These are phyloP conservation scores for Pollachius pollachius DNA, from an alignment of 2,113 vertebrate species.

Conservation along the genomic window DNA sequence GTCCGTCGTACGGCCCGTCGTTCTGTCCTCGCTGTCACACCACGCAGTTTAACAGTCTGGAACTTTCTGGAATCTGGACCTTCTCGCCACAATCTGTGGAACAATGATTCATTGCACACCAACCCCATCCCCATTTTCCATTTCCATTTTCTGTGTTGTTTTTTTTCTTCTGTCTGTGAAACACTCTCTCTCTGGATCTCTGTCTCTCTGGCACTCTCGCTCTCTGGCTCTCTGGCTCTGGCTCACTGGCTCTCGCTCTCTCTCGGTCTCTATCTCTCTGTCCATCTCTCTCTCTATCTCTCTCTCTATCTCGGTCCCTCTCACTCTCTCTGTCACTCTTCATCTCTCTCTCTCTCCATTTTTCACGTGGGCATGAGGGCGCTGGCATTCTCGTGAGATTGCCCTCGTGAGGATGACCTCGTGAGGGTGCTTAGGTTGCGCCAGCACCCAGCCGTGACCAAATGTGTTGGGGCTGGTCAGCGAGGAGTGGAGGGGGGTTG, in stretches of 20 bases:
- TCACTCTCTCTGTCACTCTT: no score
- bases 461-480: conserved; percentile 34
- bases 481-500: neutral
- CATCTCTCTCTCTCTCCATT: conserved; percentile 6
- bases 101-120: conserved; percentile 39
- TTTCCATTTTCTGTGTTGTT: conserved; percentile 5
- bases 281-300: conserved; percentile 5
- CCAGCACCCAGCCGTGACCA: conserved; percentile 63
- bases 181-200: no score
- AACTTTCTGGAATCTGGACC: neutral
- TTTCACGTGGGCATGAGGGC: no score
- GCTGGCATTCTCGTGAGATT: neutral
- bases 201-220: neutral
- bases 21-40: no score
- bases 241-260: conserved; percentile 3
- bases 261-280: conserved; percentile 4
- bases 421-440: conserved; percentile 56
- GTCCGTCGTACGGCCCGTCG: no score
- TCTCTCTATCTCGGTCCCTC: conserved; percentile 4
- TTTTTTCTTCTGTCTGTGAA: conserved; percentile 13
- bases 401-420: conserved; percentile 36
- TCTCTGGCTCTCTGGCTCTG: conserved; percentile 1
- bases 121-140: conserved; percentile 28
- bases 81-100: conserved; percentile 31
- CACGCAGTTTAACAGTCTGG: no score